Conservation (phyloP, 2,113 vertebrate genomes). For the Paralichthys olivaceus region DNA sequence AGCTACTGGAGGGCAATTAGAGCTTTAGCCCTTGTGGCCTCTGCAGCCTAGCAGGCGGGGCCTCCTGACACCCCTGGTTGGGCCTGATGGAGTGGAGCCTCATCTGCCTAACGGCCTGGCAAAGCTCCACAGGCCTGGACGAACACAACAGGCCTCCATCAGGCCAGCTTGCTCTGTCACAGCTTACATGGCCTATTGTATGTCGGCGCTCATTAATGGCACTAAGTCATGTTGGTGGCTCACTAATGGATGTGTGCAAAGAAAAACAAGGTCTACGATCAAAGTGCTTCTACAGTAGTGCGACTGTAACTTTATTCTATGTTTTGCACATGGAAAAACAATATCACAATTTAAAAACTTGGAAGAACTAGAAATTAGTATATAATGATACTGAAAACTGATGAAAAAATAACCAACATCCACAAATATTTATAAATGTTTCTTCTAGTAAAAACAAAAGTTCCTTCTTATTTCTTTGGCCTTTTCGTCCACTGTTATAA, state of each 20-base stretch:
- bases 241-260: conserved; percentile 55
- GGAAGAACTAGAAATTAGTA: conserved; percentile 14
- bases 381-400: conserved; percentile 1
- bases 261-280: conserved; percentile 54
- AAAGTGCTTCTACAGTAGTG: conserved; percentile 35
- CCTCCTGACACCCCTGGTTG: conserved; percentile 75
- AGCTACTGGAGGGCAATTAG: conserved; percentile 70
- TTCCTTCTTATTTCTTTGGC: conserved; percentile 56
- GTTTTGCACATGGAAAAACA: conserved; percentile 36
- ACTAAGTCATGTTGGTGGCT: conserved; percentile 68
- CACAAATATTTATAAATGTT: conserved; percentile 10
- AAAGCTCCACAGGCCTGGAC: conserved; percentile 70
- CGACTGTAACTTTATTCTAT: conserved; percentile 60
- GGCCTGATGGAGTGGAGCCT: conserved; percentile 84
- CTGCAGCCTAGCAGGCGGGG: conserved; percentile 47
- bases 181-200: conserved; percentile 73
- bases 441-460: conserved; percentile 19
- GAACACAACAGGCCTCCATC: conserved; percentile 74
- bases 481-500: conserved; percentile 41
- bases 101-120: conserved; percentile 87
- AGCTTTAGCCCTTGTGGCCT: conserved; percentile 54
- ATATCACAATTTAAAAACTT: conserved; percentile 42
- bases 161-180: conserved; percentile 60
- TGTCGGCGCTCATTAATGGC: conserved; percentile 74
- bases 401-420: conserved; percentile 23